Percentiles rank a stretch among this genome's conserved stretches.
Conservation (phyloP, 2,888 invertebrate genomes). For the Eupithecia subumbrata region DNA sequence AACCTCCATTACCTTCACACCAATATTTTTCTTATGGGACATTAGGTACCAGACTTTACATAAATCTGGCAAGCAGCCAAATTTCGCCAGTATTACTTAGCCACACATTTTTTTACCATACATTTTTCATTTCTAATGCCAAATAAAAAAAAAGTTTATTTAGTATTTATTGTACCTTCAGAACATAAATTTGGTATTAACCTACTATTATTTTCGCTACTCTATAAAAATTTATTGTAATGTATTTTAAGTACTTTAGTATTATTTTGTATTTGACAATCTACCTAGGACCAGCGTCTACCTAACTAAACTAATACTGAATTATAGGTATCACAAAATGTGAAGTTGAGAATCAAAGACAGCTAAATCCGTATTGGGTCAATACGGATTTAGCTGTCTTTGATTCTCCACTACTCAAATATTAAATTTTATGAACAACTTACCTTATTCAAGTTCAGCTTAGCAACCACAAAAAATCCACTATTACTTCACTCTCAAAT, state of each 20-base stretch:
- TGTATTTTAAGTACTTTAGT: not conserved
- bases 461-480: slow-evolving; percentile 11
- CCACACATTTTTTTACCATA: no score
- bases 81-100: not conserved
- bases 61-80: slow-evolving; percentile 10
- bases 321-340: not conserved
- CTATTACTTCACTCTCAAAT: not conserved
- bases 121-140: not conserved
- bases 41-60: slow-evolving; percentile 1
- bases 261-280: not conserved
- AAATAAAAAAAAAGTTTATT: not conserved
- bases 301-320: not conserved
- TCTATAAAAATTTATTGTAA: not conserved
- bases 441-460: not conserved
- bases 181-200: no score
- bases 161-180: not conserved
- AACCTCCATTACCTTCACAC: not conserved
- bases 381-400: no score
- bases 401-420: no score
- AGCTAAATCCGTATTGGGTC: no score
- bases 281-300: not conserved
- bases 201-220: not conserved
- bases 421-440: not conserved
- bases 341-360: no score
- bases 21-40: slow-evolving; percentile 1